Base-by-base conservation (phyloP, 1,140 invertebrate species). In the Bombus breviceps region DNA sequence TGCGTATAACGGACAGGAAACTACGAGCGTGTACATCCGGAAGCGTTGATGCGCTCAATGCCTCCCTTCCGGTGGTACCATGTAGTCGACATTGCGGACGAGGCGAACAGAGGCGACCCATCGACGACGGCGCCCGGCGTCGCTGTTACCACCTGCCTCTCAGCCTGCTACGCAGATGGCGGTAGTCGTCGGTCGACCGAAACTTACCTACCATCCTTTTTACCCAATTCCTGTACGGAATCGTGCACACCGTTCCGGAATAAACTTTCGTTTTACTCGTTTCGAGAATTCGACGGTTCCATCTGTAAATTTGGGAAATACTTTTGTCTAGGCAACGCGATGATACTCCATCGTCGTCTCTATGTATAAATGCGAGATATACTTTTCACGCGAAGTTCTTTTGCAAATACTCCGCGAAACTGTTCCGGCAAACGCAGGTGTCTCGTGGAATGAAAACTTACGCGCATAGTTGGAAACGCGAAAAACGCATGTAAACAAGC, bases 41-140 rank as follows among this genome's bases (percentile, higher is more conserved):
- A 92, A 91, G 78, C 83, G 62, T 85, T 87, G 86, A 91, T 90
- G 90, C 90, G 86, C 87, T 89, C 72, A 84, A 92, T 91, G 88
- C 86, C 79, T 88, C 84, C 68, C 83, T 92, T 89, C 89, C 90
- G 86, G 81, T 74, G 22, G 32, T 32, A 18, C 53, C 43, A 79
- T 75, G 75, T 64, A 68, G 34, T 64, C 83, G 74, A 77, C 81
- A 57, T 79, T 32, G 72, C 32, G 47, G 9, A 6, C 22, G 25
- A 57, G 22, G 18, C 9, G 43, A 39, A 15, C 32, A 2, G 73
- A 41, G 13, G 28, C 68, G 53, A 18, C 34, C 25, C 82, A 32
- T 43, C 81, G 71, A 64, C 62, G 32, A 82, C 76, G 76, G 72
- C 81, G 76, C 39, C 64, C 66, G 32, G n/a, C 64, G 82, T 81